Evolutionary conservation across 92 coral and sea anemone species (phyloP).

Genomic region (Umimayanthus kanabou): DNA sequence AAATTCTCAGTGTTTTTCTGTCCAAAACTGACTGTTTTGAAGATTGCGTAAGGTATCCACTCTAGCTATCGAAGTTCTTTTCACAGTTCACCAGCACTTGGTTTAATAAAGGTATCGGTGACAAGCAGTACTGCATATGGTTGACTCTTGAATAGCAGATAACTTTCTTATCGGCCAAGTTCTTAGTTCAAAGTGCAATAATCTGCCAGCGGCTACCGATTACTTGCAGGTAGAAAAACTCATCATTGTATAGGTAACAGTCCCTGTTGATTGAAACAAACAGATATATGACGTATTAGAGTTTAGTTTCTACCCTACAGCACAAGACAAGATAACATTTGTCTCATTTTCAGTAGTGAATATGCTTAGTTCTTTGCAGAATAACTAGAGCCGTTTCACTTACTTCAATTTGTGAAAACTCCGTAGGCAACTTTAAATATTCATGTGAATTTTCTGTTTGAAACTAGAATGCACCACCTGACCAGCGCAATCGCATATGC

Average conservation of each 20-base stretch:
- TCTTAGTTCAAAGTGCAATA: background rate
- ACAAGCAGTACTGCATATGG: no score
- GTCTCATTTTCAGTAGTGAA: background rate
- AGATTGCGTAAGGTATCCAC: no score
- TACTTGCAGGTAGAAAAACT: background rate
- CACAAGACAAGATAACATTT: background rate
- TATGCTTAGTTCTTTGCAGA: background rate
- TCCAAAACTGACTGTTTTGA: background rate
- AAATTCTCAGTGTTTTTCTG: background rate
- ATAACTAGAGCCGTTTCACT: background rate
- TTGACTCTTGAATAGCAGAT: no score
- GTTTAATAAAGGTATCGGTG: no score
- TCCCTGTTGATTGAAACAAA: background rate
- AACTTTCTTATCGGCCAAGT: background rate
- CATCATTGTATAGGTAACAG: background rate
- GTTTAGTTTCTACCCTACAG: background rate
- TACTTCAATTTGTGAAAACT: background rate
- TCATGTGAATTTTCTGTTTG: background rate
- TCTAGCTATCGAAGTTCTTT: no score
- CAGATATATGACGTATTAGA: background rate
- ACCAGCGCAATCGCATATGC: no score
- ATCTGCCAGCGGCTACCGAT: background rate
- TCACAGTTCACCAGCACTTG: no score
- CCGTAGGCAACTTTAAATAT: slow-evolving; percentile 2
- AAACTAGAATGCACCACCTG: background rate